phyloP scores from a whole-genome alignment of 2,113 vertebrate genomes.

The Macquaria australasica region DNA sequence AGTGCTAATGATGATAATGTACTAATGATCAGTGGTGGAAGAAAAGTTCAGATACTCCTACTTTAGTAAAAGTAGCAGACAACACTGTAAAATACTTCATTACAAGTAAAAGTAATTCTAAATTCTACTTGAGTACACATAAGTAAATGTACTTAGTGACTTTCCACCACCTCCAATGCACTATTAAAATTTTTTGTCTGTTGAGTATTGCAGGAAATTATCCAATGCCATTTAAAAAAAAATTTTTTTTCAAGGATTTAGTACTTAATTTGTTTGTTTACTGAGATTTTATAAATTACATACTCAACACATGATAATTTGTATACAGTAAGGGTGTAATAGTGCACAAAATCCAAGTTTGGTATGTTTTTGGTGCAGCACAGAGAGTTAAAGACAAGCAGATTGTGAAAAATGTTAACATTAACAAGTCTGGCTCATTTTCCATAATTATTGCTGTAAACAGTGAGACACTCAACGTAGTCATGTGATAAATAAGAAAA shows the following conservation, averaged over 20 bases:
- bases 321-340: neutral
- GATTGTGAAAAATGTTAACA: neutral
- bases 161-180: neutral
- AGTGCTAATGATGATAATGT: too few relatives aligned
- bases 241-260: neutral
- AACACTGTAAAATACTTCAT: neutral
- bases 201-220: neutral
- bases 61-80: neutral
- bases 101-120: neutral
- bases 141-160: neutral
- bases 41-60: neutral
- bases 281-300: neutral
- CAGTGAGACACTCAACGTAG: too few relatives aligned
- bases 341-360: neutral
- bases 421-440: neutral
- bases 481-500: neutral
- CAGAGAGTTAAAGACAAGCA: neutral
- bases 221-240: neutral
- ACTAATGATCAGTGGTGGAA: neutral
- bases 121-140: neutral
- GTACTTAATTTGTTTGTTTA: neutral
- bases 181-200: neutral
- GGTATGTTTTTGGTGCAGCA: neutral
- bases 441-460: neutral
- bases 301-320: neutral